Evolutionary conservation across 2,797 vertebrate genomes (phyloP).

Genomic region (Chaetophractus vellerosus): DNA sequence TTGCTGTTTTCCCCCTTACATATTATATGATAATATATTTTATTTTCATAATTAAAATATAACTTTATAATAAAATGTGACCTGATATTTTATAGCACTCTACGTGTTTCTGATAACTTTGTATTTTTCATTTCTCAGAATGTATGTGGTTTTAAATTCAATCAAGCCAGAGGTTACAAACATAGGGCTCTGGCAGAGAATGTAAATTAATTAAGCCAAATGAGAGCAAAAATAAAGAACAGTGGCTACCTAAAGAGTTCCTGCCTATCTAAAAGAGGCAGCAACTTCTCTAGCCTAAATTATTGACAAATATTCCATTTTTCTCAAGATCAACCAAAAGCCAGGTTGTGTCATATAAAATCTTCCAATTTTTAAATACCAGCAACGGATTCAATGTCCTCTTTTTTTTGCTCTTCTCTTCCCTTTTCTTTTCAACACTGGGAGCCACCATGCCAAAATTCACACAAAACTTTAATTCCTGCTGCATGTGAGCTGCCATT

Average conservation of each 20-base stretch:
- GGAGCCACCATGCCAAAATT: neutral
- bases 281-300: neutral
- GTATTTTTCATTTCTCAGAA: neutral
- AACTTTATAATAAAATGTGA: slow-evolving; percentile 43
- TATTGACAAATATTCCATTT: neutral
- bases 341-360: neutral
- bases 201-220: slow-evolving; percentile 40
- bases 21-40: neutral
- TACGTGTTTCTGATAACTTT: neutral
- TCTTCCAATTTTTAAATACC: neutral
- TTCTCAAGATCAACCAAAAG: neutral
- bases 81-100: neutral
- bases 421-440: neutral
- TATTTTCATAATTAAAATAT: slow-evolving; percentile 46
- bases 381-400: neutral
- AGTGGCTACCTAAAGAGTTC: neutral
- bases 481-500: neutral
- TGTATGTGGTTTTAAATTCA: neutral
- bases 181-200: neutral
- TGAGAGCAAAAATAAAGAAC: neutral
- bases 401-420: too few species aligned
- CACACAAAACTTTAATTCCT: neutral
- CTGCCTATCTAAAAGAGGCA: neutral
- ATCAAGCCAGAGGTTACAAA: slow-evolving; percentile 2
- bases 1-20: neutral